These are phyloP conservation scores for Epinotia demarniana DNA, from an alignment of 2,888 invertebrate species.

Conservation along the genomic window DNA sequence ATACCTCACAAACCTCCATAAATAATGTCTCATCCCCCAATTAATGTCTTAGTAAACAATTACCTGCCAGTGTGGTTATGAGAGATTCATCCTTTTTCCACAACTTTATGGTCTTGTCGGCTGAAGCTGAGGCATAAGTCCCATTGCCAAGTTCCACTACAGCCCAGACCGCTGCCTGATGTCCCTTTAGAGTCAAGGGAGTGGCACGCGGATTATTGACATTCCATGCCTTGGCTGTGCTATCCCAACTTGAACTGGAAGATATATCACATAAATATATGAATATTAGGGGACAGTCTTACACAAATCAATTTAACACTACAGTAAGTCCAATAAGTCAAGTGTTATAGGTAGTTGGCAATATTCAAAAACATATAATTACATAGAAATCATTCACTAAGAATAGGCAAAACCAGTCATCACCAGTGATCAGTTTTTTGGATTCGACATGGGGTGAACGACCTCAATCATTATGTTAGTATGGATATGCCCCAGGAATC, in stretches of 20 bases:
- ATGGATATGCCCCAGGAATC: no score
- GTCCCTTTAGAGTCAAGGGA: constrained; percentile 86
- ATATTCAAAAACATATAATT: not conserved
- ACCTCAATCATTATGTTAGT: no score
- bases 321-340: not conserved
- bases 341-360: not conserved
- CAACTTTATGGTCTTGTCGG: constrained; percentile 94
- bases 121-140: constrained; percentile 93
- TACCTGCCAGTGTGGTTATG: constrained; percentile 87
- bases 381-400: not conserved
- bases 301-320: not conserved
- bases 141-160: constrained; percentile 83
- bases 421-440: no score
- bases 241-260: constrained; percentile 97
- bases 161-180: constrained; percentile 95
- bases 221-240: constrained; percentile 93
- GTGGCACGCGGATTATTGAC: constrained; percentile 81
- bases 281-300: not conserved
- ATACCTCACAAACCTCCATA: no score
- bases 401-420: not conserved
- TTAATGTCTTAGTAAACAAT: not conserved
- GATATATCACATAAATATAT: not conserved
- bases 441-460: no score
- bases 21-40: not conserved
- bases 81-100: constrained; percentile 91